phyloP scores from a whole-genome alignment of 2,797 vertebrate species.

The Pipistrellus nathusii region DNA sequence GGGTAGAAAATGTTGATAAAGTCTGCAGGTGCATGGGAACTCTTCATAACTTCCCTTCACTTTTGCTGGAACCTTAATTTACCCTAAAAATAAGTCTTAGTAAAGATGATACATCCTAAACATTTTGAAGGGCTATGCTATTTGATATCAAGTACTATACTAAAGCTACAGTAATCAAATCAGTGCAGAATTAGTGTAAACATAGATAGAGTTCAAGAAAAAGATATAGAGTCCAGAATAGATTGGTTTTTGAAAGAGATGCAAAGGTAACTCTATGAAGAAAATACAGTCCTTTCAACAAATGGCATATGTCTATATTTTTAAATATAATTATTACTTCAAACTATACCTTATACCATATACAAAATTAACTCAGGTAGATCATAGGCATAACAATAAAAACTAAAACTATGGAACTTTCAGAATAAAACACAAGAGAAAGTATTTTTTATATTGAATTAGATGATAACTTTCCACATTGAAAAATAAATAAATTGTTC shows the following conservation, averaged over 20 bases:
- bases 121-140: neutral
- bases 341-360: neutral
- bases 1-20: neutral
- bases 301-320: neutral
- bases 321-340: neutral
- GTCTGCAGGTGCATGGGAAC: neutral
- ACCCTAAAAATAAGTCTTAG: neutral
- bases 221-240: neutral
- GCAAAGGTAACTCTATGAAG: neutral
- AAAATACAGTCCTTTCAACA: neutral
- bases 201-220: neutral
- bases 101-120: neutral
- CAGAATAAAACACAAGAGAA: neutral
- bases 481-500: neutral
- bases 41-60: neutral
- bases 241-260: neutral
- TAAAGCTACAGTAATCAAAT: neutral
- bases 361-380: neutral
- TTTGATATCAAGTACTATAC: neutral
- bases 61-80: neutral
- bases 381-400: neutral
- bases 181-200: neutral
- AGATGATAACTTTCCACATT: neutral
- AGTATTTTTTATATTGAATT: constrained; percentile 13
- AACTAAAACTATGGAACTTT: neutral